Percentiles rank a stretch among this genome's conserved stretches.
These are phyloP conservation scores for Dromius quadrimaculatus DNA, from an alignment of 2,888 invertebrate species.

Conservation along the genomic window DNA sequence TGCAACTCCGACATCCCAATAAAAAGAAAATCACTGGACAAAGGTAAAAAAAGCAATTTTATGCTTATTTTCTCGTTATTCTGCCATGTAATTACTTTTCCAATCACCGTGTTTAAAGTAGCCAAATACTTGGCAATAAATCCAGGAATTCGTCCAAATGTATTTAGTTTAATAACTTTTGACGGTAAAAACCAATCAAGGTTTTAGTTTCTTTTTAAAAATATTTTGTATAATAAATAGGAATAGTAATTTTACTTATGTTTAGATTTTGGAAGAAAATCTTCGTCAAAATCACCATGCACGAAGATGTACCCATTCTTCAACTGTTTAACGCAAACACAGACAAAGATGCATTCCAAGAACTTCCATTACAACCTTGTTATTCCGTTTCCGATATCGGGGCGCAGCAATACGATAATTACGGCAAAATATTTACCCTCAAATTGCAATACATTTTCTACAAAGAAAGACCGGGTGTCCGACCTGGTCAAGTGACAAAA, in stretches of 20 bases:
- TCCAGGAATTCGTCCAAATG: no score
- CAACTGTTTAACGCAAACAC: conserved; percentile 86
- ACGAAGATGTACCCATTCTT: conserved; percentile 86
- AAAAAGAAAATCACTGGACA: conserved; percentile 97
- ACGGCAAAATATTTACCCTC: conserved; percentile 98
- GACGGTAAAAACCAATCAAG: no score
- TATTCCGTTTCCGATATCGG: conserved; percentile 95
- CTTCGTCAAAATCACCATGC: conserved; percentile 82
- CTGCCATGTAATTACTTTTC: no score
- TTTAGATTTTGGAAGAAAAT: conserved; percentile 96
- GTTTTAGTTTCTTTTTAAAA: conserved; percentile 37
- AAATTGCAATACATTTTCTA: conserved; percentile 98
- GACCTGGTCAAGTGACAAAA: conserved; percentile 94
- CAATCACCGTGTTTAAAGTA: no score
- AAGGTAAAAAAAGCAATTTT: conserved; percentile 69
- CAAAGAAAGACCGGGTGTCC: conserved; percentile 95
- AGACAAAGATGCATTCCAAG: conserved; percentile 95
- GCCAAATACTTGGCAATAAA: no score
- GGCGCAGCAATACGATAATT: conserved; percentile 98
- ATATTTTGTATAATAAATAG: conserved; percentile 1
- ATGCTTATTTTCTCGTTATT: no score
- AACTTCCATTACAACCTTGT: conserved; percentile 92
- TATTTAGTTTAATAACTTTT: no score
- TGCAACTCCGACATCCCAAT: conserved; percentile 94
- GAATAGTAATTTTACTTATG: background rate